Percentiles rank a stretch among this genome's conserved stretches.
These are phyloP conservation scores for Calcarius lapponicus DNA, from an alignment of 2,797 vertebrate species.

Conservation along the genomic window DNA sequence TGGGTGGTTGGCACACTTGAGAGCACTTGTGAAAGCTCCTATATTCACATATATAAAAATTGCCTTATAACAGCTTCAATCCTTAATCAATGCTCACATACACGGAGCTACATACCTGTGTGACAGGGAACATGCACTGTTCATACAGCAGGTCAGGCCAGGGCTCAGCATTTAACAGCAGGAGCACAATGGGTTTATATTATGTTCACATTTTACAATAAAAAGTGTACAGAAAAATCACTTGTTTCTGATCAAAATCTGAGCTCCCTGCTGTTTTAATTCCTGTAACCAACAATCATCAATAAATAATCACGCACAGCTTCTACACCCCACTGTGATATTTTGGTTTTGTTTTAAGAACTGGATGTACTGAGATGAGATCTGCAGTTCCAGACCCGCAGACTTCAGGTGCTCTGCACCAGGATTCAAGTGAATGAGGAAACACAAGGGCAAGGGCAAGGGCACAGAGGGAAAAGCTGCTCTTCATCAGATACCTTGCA, in stretches of 20 bases:
- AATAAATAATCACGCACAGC: conserved; percentile 54
- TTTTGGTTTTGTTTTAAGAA: conserved; percentile 24
- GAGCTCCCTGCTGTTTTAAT: conserved; percentile 56
- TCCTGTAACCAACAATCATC: conserved; percentile 56
- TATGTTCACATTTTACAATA: conserved; percentile 33
- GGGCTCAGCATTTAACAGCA: background rate
- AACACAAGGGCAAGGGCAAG: background rate
- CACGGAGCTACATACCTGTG: background rate
- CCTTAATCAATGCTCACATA: background rate
- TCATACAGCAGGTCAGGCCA: background rate
- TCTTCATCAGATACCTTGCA: conserved; percentile 19
- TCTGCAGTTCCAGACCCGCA: background rate
- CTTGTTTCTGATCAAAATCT: conserved; percentile 59
- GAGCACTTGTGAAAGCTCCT: background rate
- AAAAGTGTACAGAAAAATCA: conserved; percentile 28
- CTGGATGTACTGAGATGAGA: background rate
- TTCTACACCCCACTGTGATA: conserved; percentile 19
- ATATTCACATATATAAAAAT: background rate
- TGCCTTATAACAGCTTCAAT: background rate
- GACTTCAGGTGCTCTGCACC: conserved; percentile 14
- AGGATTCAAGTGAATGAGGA: background rate
- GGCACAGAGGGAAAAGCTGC: background rate
- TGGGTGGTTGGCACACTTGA: background rate
- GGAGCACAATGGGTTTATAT: background rate
- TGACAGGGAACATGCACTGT: background rate